These are phyloP conservation scores for Cheilosia grossa DNA, from an alignment of 2,888 invertebrate genomes.

Conservation along the genomic window DNA sequence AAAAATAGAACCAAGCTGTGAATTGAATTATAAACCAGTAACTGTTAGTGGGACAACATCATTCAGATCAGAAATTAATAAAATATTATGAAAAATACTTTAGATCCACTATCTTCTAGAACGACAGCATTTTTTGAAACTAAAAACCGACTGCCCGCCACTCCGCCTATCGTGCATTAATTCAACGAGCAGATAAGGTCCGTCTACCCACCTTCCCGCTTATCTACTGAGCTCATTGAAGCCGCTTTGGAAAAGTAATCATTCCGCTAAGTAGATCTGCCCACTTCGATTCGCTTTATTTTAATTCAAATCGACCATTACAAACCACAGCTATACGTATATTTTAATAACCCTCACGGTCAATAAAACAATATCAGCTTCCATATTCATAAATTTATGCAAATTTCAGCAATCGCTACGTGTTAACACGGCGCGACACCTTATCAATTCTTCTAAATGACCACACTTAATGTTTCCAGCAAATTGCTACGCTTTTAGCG, in stretches of 20 bases:
- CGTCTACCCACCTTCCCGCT: background rate
- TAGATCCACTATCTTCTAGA: no score
- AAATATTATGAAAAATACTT: no score
- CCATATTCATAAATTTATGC: conserved; percentile 3
- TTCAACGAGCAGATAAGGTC: background rate
- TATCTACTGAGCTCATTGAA: background rate
- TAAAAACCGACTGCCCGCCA: no score
- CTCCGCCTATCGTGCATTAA: background rate
- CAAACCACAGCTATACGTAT: background rate
- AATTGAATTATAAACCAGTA: no score
- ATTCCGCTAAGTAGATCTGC: background rate
- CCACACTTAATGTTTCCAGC: conserved; percentile 13
- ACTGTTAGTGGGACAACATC: no score
- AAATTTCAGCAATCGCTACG: conserved; percentile 19
- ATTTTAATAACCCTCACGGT: background rate
- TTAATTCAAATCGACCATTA: background rate
- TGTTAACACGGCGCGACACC: conserved; percentile 20
- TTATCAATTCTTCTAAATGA: conserved; percentile 18
- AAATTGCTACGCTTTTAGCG: conserved; percentile 43
- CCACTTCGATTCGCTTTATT: background rate
- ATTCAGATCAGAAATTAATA: no score
- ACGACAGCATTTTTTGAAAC: no score
- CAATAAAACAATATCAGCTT: conserved; percentile 17
- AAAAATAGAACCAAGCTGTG: no score
- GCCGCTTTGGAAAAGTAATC: no score